Evolutionary conservation across 2,113 vertebrate genomes (phyloP).

Genomic region (Vicugna pacos): DNA sequence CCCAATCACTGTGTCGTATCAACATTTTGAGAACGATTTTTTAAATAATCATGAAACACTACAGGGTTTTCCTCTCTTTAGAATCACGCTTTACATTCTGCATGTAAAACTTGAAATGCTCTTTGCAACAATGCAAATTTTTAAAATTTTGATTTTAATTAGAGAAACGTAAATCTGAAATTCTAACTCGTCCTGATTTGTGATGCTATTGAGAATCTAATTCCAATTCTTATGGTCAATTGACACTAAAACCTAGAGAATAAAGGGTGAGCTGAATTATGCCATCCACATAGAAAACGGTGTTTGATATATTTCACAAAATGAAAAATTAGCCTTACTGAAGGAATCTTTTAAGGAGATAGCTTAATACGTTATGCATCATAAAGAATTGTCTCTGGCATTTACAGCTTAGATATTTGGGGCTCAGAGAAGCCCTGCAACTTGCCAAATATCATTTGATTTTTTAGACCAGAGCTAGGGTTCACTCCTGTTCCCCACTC

Average conservation of each 20-base stretch:
- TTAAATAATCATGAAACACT: background rate
- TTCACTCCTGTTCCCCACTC: background rate
- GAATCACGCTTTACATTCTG: background rate
- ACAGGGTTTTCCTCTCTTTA: background rate
- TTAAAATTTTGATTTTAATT: background rate
- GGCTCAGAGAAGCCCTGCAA: background rate
- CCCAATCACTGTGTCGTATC: background rate
- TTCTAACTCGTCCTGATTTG: background rate
- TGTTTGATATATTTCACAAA: background rate
- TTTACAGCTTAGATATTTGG: background rate
- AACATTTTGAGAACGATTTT: background rate
- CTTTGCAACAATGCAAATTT: background rate
- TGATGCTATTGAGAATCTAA: background rate
- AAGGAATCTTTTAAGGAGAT: background rate
- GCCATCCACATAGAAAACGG: background rate
- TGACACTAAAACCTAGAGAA: background rate
- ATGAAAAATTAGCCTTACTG: background rate
- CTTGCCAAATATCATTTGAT: background rate
- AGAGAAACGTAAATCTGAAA: background rate
- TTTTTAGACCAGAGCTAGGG: background rate
- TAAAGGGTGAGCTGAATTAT: background rate
- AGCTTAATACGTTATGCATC: background rate
- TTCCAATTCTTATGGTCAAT: background rate
- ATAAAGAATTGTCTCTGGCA: background rate
- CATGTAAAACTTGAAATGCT: background rate